These are phyloP conservation scores for Buceros bicornis DNA, from an alignment of 2,797 vertebrate genomes.

Conservation along the genomic window DNA sequence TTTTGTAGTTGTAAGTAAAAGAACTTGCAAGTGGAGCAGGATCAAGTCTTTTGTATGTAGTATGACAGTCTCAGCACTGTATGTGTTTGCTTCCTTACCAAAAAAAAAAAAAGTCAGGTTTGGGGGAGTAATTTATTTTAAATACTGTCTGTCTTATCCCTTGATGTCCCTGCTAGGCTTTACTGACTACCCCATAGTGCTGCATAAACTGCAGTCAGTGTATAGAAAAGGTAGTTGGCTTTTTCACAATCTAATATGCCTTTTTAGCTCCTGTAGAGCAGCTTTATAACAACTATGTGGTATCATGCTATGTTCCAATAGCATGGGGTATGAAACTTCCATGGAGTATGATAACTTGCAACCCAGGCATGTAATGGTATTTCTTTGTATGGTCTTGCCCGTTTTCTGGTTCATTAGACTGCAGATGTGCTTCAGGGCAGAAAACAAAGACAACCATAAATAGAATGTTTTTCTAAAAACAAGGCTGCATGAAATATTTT, in stretches of 20 bases:
- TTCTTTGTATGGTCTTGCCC: neutral
- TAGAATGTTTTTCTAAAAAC: neutral
- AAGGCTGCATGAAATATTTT: neutral
- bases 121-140: neutral
- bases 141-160: neutral
- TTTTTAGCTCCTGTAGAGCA: neutral
- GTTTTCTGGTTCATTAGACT: neutral
- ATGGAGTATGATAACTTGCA: neutral
- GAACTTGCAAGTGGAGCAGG: neutral
- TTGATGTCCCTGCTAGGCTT: neutral
- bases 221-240: neutral
- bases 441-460: neutral
- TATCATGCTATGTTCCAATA: neutral
- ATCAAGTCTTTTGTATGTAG: neutral
- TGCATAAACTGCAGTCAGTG: neutral
- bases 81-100: neutral
- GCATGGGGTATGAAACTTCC: too few relatives aligned
- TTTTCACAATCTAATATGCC: neutral
- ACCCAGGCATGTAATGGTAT: accelerated
- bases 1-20: neutral
- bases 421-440: conserved; percentile 21
- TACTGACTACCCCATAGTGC: neutral
- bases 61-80: neutral
- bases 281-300: neutral
- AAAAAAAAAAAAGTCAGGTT: accelerated